Evolutionary conservation across 2,888 invertebrate genomes (phyloP), one percentile per base, ranked within the genome.

Genomic region (Athalia cordata): DNA sequence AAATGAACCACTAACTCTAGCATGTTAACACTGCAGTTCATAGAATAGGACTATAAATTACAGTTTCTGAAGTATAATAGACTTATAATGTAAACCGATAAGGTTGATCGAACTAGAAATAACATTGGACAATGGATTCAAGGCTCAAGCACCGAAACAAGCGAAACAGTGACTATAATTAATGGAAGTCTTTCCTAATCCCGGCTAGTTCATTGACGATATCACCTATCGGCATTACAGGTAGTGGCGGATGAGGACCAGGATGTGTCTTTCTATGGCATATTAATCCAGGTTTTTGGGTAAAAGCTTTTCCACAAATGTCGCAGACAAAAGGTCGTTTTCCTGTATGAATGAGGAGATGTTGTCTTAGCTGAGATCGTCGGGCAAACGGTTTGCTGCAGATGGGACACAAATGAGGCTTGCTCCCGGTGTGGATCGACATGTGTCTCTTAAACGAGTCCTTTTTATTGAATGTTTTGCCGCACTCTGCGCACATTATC

Each of bases 181-280:
- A 13, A 13, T 77, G 50, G 62, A 11, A 15, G 50, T 62, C 65
- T 13, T 76, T 76, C 50, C 5, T 64, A 5, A 77, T 59, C 57
- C 64, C 88, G 0, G 89, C 89, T 49, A 90, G 89, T 52, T 90
- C 87, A 75, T 88, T 88, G 4, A 90, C 90, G 49, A 89, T 85
- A 76, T 90, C 89, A 0, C 88, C 90, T 64, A 90, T 90, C 0
- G 89, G 90, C 90, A 90, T 90, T 0, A 90, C 90, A 0, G 90
- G 90, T 7, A 90, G 78, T 0, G 90, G 90, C 0, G 90, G 90
- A 80, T 89, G 89, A 0, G 84, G 82, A 0, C 90, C 90, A 0
- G 89, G 90, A 78, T 90, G 90, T 5, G 89, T 90, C 68, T 90
- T 90, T 50, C 90, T 84, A 66, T 90, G 90, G 61, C 89, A 90